Percentiles rank a stretch among this genome's conserved stretches.
These are phyloP conservation scores for Troides oblongomaculatus DNA, from an alignment of 2,888 invertebrate genomes.

Conservation along the genomic window DNA sequence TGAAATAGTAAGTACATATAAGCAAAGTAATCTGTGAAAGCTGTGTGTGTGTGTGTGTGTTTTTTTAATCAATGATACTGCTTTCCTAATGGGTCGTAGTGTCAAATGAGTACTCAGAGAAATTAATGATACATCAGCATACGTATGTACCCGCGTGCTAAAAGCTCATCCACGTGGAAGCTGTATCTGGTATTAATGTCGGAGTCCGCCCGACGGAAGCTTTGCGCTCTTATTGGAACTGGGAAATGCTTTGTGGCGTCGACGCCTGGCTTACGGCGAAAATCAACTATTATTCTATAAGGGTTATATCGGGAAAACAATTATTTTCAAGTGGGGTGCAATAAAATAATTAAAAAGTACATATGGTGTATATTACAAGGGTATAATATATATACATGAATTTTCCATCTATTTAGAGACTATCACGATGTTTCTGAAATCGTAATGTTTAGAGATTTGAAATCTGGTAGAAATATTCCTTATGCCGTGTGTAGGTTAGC, in stretches of 20 bases:
- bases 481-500: too few species aligned
- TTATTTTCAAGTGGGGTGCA: too few species aligned
- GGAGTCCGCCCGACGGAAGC: background rate
- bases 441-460: too few species aligned
- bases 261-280: too few species aligned
- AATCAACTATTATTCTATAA: too few species aligned
- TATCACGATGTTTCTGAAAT: too few species aligned
- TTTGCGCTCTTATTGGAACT: background rate
- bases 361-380: too few species aligned
- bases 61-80: background rate
- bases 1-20: background rate
- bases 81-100: background rate
- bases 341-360: too few species aligned
- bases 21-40: background rate
- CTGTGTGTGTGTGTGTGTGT: background rate
- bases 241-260: background rate
- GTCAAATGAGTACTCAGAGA: conserved; percentile 1
- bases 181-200: background rate
- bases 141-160: background rate
- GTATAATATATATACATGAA: too few species aligned
- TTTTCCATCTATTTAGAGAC: too few species aligned
- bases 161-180: background rate
- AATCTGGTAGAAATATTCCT: too few species aligned
- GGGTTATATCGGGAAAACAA: too few species aligned
- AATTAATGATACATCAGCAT: background rate